A percentile compares a stretch with the other conserved stretches of the same genome.
Evolutionary conservation across 2,797 vertebrate genomes (phyloP).

Genomic region (Danio jaintianensis): DNA sequence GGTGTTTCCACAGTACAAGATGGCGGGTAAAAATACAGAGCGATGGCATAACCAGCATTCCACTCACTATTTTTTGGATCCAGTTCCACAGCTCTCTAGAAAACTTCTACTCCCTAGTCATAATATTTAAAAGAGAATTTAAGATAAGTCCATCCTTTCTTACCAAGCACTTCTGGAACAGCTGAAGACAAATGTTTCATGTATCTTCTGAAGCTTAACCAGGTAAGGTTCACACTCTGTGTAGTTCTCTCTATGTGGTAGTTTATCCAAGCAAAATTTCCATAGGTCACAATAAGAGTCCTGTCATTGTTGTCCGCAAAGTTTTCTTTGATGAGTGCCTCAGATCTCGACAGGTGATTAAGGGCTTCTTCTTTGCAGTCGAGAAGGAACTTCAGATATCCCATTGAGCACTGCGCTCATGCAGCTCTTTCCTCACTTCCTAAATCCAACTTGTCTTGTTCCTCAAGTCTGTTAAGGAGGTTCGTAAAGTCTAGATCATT

Average conservation of each 20-base stretch:
- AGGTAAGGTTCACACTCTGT: constrained; percentile 69
- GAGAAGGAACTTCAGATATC: constrained; percentile 75
- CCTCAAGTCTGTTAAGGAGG: constrained; percentile 67
- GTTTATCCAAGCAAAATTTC: constrained; percentile 80
- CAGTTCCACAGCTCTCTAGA: constrained; percentile 74
- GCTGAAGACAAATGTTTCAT: constrained; percentile 51
- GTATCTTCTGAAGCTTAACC: constrained; percentile 69
- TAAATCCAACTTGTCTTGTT: constrained; percentile 65
- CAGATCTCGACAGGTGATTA: constrained; percentile 71
- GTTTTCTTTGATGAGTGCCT: constrained; percentile 64
- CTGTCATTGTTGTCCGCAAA: constrained; percentile 63
- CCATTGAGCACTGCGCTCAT: constrained; percentile 70
- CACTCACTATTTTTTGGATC: constrained; percentile 77
- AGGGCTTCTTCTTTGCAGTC: constrained; percentile 73
- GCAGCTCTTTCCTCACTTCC: constrained; percentile 49
- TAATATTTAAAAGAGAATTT: constrained; percentile 74
- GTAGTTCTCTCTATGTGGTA: constrained; percentile 70
- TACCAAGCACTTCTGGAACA: constrained; percentile 70
- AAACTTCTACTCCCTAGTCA: constrained; percentile 73
- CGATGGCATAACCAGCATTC: constrained; percentile 75
- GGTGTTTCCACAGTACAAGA: accelerated
- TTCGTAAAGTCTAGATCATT: constrained; percentile 67
- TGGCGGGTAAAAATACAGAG: constrained; percentile 30
- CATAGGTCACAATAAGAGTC: constrained; percentile 78
- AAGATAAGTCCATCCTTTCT: constrained; percentile 79